phyloP scores from a whole-genome alignment of 1,140 invertebrate species.

The Drosophila tropicalis region DNA sequence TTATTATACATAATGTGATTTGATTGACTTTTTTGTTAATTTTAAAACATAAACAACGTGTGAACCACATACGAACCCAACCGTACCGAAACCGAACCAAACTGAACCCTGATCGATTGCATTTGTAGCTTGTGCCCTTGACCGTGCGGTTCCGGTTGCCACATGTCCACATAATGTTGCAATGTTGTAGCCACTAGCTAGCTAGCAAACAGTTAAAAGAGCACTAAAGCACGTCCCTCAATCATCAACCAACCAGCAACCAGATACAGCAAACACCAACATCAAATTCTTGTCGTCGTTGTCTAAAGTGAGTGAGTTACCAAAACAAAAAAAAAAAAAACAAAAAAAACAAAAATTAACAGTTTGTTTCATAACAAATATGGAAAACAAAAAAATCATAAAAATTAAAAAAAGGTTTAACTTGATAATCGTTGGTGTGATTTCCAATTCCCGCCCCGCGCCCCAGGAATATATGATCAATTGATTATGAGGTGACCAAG shows the following conservation, averaged over 20 bases:
- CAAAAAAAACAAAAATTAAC: constrained; percentile 44
- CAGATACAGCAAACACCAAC: constrained; percentile 47
- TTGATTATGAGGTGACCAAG: constrained; percentile 44
- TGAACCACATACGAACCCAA: constrained; percentile 52
- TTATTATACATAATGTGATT: constrained; percentile 75
- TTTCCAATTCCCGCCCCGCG: constrained; percentile 74
- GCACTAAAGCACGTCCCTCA: constrained; percentile 61
- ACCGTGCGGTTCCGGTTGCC: constrained; percentile 57
- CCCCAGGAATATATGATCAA: constrained; percentile 48
- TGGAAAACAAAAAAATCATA: constrained; percentile 49
- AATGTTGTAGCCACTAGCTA: constrained; percentile 38
- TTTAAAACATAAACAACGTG: constrained; percentile 70
- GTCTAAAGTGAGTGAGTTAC: constrained; percentile 72
- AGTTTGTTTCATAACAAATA: constrained; percentile 81
- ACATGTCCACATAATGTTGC: constrained; percentile 45
- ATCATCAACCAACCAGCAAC: constrained; percentile 54
- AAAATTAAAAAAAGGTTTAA: constrained; percentile 54
- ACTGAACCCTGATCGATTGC: constrained; percentile 53
- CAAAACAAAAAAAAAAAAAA: constrained; percentile 54
- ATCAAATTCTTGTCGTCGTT: constrained; percentile 50
- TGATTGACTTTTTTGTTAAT: constrained; percentile 76
- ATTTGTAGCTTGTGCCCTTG: constrained; percentile 44
- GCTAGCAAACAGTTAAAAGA: constrained; percentile 68
- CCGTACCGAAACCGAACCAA: constrained; percentile 19
- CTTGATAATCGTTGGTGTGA: constrained; percentile 79